Conservation (phyloP, 1,140 invertebrate species). For the Mesaphorura yosii region DNA sequence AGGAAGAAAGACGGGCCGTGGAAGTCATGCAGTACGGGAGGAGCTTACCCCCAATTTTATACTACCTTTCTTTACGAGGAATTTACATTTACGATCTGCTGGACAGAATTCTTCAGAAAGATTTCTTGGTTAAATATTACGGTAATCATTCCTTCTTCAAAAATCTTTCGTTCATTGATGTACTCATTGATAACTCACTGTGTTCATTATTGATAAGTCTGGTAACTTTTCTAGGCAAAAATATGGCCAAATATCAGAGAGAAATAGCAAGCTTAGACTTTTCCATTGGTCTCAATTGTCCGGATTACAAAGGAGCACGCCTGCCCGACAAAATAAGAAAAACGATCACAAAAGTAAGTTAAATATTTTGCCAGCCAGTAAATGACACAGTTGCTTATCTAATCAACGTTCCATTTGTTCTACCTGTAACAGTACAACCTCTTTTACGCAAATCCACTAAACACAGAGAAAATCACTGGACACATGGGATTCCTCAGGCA, state of each 20-base stretch:
- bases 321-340: slow-evolving; percentile 35
- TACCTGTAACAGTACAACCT: background rate
- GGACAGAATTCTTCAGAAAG: slow-evolving; percentile 35
- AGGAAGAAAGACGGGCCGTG: slow-evolving; percentile 31
- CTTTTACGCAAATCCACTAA: background rate
- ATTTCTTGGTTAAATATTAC: slow-evolving; percentile 38
- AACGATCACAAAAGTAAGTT: slow-evolving; percentile 40
- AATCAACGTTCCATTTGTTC: too few species aligned
- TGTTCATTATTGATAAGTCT: slow-evolving; percentile 7
- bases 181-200: too few species aligned
- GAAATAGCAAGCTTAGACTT: slow-evolving; percentile 45
- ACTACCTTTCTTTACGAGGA: slow-evolving; percentile 39
- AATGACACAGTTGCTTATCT: slow-evolving; percentile 30
- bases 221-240: slow-evolving; percentile 8
- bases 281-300: slow-evolving; percentile 44
- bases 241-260: slow-evolving; percentile 30
- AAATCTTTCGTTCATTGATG: slow-evolving; percentile 18
- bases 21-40: slow-evolving; percentile 41
- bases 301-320: slow-evolving; percentile 43
- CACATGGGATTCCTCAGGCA: slow-evolving; percentile 25
- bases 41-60: slow-evolving; percentile 38
- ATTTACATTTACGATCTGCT: slow-evolving; percentile 44
- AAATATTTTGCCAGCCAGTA: slow-evolving; percentile 36
- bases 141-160: slow-evolving; percentile 26
- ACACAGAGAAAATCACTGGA: slow-evolving; percentile 5